These are phyloP conservation scores for Ctenodactylus gundi DNA, from an alignment of 2,113 vertebrate genomes.

Conservation along the genomic window DNA sequence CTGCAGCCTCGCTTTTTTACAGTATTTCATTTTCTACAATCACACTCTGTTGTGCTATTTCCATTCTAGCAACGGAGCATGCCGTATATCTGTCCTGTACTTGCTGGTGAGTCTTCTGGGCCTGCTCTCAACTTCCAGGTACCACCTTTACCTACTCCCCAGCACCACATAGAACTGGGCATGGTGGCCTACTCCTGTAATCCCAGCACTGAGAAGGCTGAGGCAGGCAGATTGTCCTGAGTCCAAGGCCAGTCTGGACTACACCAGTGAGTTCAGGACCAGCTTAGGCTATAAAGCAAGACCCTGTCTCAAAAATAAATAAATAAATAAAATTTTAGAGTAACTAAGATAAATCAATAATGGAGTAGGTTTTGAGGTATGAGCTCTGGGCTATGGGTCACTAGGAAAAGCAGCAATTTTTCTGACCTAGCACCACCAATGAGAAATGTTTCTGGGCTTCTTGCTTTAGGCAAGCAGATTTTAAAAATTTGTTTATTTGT, in stretches of 20 bases:
- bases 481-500: too few species aligned
- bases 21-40: not conserved
- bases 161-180: too few species aligned
- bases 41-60: not conserved
- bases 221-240: too few species aligned
- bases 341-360: not conserved
- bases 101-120: not conserved
- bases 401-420: not conserved
- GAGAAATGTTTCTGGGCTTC: not conserved
- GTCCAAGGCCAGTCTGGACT: too few species aligned
- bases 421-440: not conserved
- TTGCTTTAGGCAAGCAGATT: not conserved
- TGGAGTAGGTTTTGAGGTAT: fast-evolving
- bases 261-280: too few species aligned
- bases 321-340: not conserved
- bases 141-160: not conserved
- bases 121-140: not conserved
- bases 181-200: fast-evolving
- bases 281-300: too few species aligned
- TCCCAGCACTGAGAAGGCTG: too few species aligned
- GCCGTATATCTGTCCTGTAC: not conserved
- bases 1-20: not conserved
- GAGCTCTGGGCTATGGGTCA: not conserved
- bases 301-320: too few species aligned
- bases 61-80: not conserved